A percentile compares a stretch with the other conserved stretches of the same genome.
phyloP scores from a whole-genome alignment of 1,140 invertebrate species.

The Drosophila chauvacae region DNA sequence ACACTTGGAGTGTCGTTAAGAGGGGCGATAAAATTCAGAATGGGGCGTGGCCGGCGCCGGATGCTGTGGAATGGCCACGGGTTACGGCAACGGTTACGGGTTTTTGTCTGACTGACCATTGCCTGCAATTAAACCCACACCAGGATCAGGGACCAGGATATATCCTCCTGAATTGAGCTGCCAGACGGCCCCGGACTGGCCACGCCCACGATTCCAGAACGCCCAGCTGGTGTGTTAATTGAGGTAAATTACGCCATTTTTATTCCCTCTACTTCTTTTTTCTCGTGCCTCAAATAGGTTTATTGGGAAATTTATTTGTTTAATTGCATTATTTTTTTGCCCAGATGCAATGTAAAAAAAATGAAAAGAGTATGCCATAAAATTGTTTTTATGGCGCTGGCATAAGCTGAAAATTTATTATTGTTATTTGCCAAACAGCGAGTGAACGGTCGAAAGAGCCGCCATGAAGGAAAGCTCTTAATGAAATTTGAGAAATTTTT shows the following conservation, averaged over 20 bases:
- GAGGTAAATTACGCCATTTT: constrained; percentile 79
- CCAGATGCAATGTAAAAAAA: background rate
- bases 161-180: constrained; percentile 49
- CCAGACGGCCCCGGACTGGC: constrained; percentile 10
- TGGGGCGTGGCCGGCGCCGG: constrained; percentile 36
- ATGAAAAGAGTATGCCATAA: constrained; percentile 57
- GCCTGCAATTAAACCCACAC: constrained; percentile 76
- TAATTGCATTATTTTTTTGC: constrained; percentile 68
- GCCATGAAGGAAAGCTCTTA: constrained; percentile 23
- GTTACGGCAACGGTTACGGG: constrained; percentile 46
- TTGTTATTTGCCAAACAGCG: constrained; percentile 37
- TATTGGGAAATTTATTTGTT: constrained; percentile 79
- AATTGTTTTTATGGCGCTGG: constrained; percentile 59
- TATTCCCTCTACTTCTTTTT: constrained; percentile 18
- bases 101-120: constrained; percentile 73
- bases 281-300: constrained; percentile 53
- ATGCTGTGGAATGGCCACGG: constrained; percentile 42
- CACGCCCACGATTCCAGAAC: constrained; percentile 13
- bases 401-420: constrained; percentile 74
- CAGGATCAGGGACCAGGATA: constrained; percentile 19
- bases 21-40: constrained; percentile 74
- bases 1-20: constrained; percentile 79
- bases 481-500: constrained; percentile 67
- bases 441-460: background rate
- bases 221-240: constrained; percentile 77